These are phyloP conservation scores for Scomber colias DNA, from an alignment of 2,113 vertebrate species.

Conservation along the genomic window DNA sequence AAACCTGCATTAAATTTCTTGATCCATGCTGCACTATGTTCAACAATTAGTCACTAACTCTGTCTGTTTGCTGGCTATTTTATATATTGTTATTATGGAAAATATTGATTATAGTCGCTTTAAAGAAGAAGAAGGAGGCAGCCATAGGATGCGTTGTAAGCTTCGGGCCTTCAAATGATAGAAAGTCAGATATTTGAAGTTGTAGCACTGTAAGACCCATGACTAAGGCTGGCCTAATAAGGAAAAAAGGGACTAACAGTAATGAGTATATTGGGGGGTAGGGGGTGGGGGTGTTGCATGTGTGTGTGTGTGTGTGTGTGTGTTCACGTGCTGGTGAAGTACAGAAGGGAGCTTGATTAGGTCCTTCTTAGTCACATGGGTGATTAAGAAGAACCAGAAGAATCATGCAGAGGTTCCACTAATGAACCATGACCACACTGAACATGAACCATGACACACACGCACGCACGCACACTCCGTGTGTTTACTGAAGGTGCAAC, in stretches of 20 bases:
- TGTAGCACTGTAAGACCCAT: constrained; percentile 11
- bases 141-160: background rate
- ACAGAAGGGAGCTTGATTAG: constrained; percentile 64
- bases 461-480: constrained; percentile 34
- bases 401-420: constrained; percentile 68
- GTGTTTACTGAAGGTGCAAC: constrained; percentile 71
- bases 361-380: constrained; percentile 50
- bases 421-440: constrained; percentile 72
- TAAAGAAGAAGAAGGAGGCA: background rate
- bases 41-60: no score
- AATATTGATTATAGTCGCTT: background rate
- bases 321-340: constrained; percentile 15
- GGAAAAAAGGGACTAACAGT: constrained; percentile 8
- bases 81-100: no score
- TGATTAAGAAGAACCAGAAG: constrained; percentile 72
- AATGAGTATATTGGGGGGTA: background rate
- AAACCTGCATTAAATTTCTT: no score
- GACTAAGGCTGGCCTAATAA: constrained; percentile 18
- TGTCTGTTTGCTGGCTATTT: no score
- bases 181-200: constrained; percentile 4
- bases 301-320: background rate
- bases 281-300: background rate
- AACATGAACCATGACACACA: constrained; percentile 37
- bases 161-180: background rate
- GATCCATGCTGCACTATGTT: no score